Conservation (phyloP, 2,888 invertebrate species). For the Neoaliturus tenellus region DNA sequence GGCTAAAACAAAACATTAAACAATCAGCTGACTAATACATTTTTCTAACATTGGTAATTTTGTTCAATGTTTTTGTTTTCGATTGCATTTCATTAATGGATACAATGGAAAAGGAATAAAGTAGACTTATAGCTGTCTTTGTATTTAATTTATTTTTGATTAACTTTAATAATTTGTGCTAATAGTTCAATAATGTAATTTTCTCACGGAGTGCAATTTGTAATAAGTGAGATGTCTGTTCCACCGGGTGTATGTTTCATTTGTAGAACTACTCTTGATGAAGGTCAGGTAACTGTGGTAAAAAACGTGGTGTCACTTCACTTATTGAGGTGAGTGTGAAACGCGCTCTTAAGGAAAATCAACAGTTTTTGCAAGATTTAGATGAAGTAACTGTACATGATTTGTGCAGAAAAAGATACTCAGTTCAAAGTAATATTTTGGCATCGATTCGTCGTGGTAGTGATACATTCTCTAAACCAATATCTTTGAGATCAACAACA, state of each 20-base stretch:
- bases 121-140: too few relatives aligned
- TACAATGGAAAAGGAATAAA: too few relatives aligned
- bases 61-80: too few relatives aligned
- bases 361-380: not conserved
- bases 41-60: too few relatives aligned
- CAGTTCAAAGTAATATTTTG: conserved; percentile 54
- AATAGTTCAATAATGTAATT: not conserved
- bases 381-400: conserved; percentile 38
- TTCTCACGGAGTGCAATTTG: not conserved
- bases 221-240: not conserved
- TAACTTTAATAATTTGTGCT: not conserved
- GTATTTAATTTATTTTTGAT: too few relatives aligned
- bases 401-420: conserved; percentile 49
- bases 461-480: conserved; percentile 37
- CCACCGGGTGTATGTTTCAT: conserved; percentile 1
- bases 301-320: conserved; percentile 33
- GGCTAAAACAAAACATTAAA: not conserved
- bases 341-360: conserved; percentile 1
- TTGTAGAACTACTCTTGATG: conserved; percentile 16
- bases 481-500: not conserved
- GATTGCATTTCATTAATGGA: too few relatives aligned
- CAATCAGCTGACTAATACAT: too few relatives aligned
- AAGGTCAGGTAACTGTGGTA: conserved; percentile 30
- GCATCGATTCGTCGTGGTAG: conserved; percentile 48
- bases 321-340: conserved; percentile 56